A percentile compares a stretch with the other conserved stretches of the same genome.
Evolutionary conservation across 2,113 vertebrate genomes (phyloP).

Genomic region (Engraulis encrasicolus): DNA sequence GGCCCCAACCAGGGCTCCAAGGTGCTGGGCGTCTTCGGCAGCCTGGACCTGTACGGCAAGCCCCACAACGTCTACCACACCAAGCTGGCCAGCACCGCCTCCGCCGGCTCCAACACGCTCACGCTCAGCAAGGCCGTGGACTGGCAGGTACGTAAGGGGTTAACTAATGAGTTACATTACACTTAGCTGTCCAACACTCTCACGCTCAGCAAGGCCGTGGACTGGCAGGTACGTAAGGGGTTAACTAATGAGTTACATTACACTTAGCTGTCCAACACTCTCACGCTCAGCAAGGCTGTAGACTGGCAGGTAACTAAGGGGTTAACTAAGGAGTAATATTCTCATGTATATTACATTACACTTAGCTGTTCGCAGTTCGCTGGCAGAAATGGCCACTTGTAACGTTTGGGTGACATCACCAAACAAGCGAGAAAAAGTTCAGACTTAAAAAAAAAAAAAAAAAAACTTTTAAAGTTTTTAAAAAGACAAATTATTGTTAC

Average conservation of each 20-base stretch:
- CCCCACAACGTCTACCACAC: constrained; percentile 78
- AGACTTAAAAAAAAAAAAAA: too few relatives aligned
- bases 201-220: constrained; percentile 71
- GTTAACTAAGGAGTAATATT: too few relatives aligned
- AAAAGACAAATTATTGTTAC: too few relatives aligned
- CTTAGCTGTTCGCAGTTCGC: too few relatives aligned
- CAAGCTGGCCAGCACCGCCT: constrained; percentile 76
- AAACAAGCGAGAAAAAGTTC: too few relatives aligned
- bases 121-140: constrained; percentile 74
- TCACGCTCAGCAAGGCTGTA: constrained; percentile 72
- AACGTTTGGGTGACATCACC: too few relatives aligned
- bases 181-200: constrained; percentile 73
- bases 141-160: constrained; percentile 80
- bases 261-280: constrained; percentile 66
- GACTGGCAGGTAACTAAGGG: constrained; percentile 84
- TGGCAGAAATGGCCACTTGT: too few relatives aligned
- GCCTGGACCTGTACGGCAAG: constrained; percentile 81
- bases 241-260: too few relatives aligned
- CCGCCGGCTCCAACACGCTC: constrained; percentile 72
- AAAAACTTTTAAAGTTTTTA: too few relatives aligned
- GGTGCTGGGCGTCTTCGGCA: constrained; percentile 85
- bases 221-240: constrained; percentile 83
- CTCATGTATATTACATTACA: too few relatives aligned
- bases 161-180: too few relatives aligned
- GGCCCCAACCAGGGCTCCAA: constrained; percentile 86